Conservation (phyloP, 1,140 invertebrate species). For the Sweltsa coloradensis region DNA sequence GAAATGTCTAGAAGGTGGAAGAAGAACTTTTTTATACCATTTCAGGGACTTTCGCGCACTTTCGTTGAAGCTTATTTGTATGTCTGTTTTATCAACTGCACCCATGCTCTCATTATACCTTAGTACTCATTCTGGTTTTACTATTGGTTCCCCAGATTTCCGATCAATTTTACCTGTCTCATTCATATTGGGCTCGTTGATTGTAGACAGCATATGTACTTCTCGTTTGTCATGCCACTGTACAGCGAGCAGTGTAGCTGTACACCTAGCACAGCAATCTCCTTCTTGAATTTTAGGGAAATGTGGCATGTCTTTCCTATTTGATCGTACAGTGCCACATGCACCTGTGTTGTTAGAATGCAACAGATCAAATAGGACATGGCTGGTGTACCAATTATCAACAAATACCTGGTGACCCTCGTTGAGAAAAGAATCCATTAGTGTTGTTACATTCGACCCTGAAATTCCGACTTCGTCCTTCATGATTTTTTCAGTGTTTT, state of each 20-base stretch:
- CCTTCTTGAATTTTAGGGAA: constrained; percentile 20
- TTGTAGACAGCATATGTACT: constrained; percentile 23
- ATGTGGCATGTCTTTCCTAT: constrained; percentile 22
- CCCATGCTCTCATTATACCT: constrained; percentile 28
- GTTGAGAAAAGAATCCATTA: not conserved
- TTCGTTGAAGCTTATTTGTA: constrained; percentile 22
- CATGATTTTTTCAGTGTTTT: constrained; percentile 9
- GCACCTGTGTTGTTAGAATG: constrained; percentile 18
- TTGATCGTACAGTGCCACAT: constrained; percentile 20
- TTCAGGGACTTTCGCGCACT: constrained; percentile 25
- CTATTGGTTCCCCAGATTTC: constrained; percentile 14
- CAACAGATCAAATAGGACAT: constrained; percentile 17
- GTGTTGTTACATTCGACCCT: not conserved
- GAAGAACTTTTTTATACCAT: constrained; percentile 29
- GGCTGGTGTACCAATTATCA: constrained; percentile 23
- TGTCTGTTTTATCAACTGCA: constrained; percentile 25
- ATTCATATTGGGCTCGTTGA: constrained; percentile 18
- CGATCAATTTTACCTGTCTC: constrained; percentile 16
- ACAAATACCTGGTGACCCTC: constrained; percentile 17
- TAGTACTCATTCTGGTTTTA: constrained; percentile 26
- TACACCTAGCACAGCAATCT: constrained; percentile 16
- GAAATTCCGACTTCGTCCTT: not conserved
- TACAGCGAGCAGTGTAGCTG: constrained; percentile 19
- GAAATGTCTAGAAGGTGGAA: constrained; percentile 21
- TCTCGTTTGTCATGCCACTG: constrained; percentile 24